Evolutionary conservation across 2,113 vertebrate species (phyloP), one percentile per base, ranked within the genome.

Genomic region (Prionailurus viverrinus): DNA sequence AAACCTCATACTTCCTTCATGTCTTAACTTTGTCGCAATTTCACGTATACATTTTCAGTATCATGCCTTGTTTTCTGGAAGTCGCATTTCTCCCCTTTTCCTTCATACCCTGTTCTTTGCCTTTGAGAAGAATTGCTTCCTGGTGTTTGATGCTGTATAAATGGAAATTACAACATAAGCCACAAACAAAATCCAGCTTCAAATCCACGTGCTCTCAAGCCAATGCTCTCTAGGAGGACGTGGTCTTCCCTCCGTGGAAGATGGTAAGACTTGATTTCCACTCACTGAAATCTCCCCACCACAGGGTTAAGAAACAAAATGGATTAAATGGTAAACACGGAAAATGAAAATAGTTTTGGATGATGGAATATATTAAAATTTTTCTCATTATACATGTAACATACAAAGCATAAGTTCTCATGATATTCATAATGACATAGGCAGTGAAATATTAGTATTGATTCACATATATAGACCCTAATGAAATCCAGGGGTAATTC

Each of bases 51-150:
- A 41, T 71, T 58, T 66, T 85, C 61, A 80, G 12, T 12, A 53
- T 7, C 8, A 16, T 33, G 48, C 11, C 27, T 53, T 39, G 19
- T 48, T 55, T 93, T 39, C 74, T 65, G 13, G 19, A 78, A 76
- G 51, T 78, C 89, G 89, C 71, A 83, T 69, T 96, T 74, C 48
- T 29, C 27, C 51, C 27, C 25, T 39, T 21, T 48, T 25, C 10
- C 14, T 21, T 39, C 48, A 25, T 29, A 10, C 48, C n/a, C 13
- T 68, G 53, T 12, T 27, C 41, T 55, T n/a, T 31, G 78, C 33
- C 68, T 97, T 95, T 45, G 45, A 79, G 63, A 94, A 95, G 55
- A 23, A 69, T 7, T 45, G 65, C 16, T 55, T 88, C 36, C 83
- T 68, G 13, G 53, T 55, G 36, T 85, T 16, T 87, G 53, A 92